A percentile compares a stretch with the other conserved stretches of the same genome.
Evolutionary conservation across 2,888 invertebrate species (phyloP).

Genomic region (Deilephila porcellus): DNA sequence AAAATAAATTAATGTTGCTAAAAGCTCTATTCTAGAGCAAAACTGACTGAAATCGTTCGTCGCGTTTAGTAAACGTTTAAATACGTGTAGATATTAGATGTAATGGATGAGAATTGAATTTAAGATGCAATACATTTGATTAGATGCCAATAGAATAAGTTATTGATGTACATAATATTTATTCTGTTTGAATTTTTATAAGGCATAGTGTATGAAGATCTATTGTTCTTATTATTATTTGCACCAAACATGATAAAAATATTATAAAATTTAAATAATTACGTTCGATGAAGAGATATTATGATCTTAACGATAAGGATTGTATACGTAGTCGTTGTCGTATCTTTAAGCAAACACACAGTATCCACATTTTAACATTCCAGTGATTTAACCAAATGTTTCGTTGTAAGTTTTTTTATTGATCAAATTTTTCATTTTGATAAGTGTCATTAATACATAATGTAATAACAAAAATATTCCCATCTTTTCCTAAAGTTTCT

Average conservation of each 20-base stretch:
- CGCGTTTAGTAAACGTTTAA: constrained; percentile 16
- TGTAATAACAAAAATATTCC: neutral
- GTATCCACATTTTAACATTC: neutral
- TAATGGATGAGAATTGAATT: constrained; percentile 34
- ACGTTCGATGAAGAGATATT: neutral
- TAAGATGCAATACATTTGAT: constrained; percentile 28
- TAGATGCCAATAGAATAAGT: constrained; percentile 28
- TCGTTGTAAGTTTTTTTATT: neutral
- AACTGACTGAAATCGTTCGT: constrained; percentile 34
- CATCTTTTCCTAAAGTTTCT: neutral
- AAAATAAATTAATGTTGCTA: neutral
- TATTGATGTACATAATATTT: constrained; percentile 29
- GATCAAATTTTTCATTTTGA: neutral
- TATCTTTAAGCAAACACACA: neutral
- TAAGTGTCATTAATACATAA: neutral
- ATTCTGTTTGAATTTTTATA: constrained; percentile 25
- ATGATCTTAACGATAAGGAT: neutral
- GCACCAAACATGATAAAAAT: neutral
- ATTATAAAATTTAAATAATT: neutral
- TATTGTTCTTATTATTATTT: neutral
- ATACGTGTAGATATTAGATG: constrained; percentile 28
- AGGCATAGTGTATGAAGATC: constrained; percentile 14
- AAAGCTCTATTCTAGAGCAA: constrained; percentile 35
- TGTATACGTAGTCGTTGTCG: constrained; percentile 3
- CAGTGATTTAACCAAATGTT: neutral